phyloP scores from a whole-genome alignment of 2,888 invertebrate species.

The Acanthosepion lycidas region DNA sequence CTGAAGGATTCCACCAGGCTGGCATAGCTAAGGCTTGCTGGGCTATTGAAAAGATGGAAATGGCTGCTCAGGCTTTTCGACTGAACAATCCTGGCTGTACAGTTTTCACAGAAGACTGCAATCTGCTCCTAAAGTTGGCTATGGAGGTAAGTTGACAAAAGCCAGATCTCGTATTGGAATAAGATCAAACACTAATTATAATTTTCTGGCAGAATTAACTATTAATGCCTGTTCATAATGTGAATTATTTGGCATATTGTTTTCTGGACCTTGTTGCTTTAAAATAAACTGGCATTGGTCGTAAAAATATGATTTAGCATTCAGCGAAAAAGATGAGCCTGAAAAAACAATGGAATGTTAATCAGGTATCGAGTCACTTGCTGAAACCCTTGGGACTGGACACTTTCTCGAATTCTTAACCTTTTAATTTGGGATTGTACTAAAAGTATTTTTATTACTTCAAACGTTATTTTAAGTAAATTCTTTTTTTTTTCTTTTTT shows the following conservation, averaged over 20 bases:
- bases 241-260: neutral
- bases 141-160: slow-evolving; percentile 77
- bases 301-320: no score
- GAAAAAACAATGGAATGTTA: no score
- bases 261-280: neutral
- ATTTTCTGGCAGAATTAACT: neutral
- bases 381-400: no score
- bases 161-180: neutral
- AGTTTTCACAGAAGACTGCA: slow-evolving; percentile 89
- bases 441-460: no score
- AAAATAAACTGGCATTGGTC: no score
- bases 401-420: no score
- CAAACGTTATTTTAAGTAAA: no score
- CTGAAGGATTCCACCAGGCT: slow-evolving; percentile 79
- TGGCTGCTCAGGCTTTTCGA: slow-evolving; percentile 86
- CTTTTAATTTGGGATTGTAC: no score
- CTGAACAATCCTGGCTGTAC: slow-evolving; percentile 83
- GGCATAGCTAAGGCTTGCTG: slow-evolving; percentile 83
- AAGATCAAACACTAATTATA: neutral
- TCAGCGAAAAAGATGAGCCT: no score
- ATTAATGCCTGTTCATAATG: neutral
- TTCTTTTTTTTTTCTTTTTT: no score
- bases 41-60: slow-evolving; percentile 87
- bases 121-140: slow-evolving; percentile 81
- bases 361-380: no score